These are phyloP conservation scores for Malthinus flaveolus DNA, from an alignment of 2,888 invertebrate genomes.

Conservation along the genomic window DNA sequence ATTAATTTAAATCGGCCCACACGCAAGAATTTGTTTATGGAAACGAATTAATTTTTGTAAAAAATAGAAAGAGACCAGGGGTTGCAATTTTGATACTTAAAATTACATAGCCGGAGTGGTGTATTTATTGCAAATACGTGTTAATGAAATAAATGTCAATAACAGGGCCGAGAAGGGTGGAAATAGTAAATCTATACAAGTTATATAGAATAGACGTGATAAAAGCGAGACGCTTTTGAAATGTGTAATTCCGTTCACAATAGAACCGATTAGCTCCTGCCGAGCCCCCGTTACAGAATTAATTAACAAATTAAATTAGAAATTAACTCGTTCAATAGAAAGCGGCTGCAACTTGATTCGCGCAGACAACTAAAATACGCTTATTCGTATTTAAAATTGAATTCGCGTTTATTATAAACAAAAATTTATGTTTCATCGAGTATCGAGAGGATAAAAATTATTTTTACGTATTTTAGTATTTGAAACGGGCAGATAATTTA, in stretches of 20 bases:
- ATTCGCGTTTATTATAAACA: not conserved
- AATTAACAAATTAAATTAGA: slow-evolving; percentile 61
- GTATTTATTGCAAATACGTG: slow-evolving; percentile 30
- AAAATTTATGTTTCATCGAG: not conserved
- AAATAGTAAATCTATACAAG: slow-evolving; percentile 41
- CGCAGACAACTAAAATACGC: slow-evolving; percentile 15
- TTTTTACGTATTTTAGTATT: slow-evolving; percentile 13
- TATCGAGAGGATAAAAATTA: not conserved
- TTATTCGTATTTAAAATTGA: no score
- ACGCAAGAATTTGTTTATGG: slow-evolving; percentile 1
- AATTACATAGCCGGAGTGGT: slow-evolving; percentile 21
- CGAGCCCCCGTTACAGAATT: slow-evolving; percentile 53
- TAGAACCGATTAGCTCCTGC: slow-evolving; percentile 55
- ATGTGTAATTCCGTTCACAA: slow-evolving; percentile 54
- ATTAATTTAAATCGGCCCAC: slow-evolving; percentile 10
- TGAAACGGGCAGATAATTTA: slow-evolving; percentile 26
- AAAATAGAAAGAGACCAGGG: slow-evolving; percentile 7
- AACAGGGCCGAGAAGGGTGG: slow-evolving; percentile 43
- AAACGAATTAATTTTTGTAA: not conserved
- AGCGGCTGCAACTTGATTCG: slow-evolving; percentile 31
- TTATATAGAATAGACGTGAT: slow-evolving; percentile 36
- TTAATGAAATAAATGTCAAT: slow-evolving; percentile 50
- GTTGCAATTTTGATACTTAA: slow-evolving; percentile 6
- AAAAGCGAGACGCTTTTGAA: slow-evolving; percentile 41
- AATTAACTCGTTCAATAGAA: slow-evolving; percentile 57